Conservation (phyloP, 2,797 vertebrate genomes). For the Balearica regulorum region DNA sequence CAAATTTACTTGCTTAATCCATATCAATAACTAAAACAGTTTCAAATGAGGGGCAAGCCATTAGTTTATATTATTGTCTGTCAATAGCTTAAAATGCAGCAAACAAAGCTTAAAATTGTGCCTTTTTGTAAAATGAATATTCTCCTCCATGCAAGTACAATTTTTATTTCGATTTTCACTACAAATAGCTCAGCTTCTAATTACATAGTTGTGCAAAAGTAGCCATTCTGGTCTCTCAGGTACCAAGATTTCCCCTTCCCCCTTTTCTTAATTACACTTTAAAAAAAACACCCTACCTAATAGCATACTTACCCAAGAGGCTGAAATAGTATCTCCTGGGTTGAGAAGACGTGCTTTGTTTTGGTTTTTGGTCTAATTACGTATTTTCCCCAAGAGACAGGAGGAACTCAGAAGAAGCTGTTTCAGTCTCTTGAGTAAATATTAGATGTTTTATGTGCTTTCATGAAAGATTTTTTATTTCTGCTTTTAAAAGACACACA, state of each 20-base stretch:
- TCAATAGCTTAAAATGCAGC: not conserved
- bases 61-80: not conserved
- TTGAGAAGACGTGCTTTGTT: conserved; percentile 56
- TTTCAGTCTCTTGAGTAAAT: conserved; percentile 65
- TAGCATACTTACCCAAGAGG: conserved; percentile 57
- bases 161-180: conserved; percentile 34
- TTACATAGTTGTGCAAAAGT: conserved; percentile 47
- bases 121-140: not conserved
- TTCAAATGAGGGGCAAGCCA: conserved; percentile 25
- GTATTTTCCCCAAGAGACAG: conserved; percentile 51
- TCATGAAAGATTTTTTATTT: conserved; percentile 52
- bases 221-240: conserved; percentile 51
- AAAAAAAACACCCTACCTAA: conserved; percentile 55
- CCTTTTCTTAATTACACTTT: conserved; percentile 59
- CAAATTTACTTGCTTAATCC: not conserved
- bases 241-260: conserved; percentile 16
- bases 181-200: conserved; percentile 58
- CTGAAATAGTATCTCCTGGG: conserved; percentile 64
- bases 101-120: not conserved
- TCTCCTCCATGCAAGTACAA: not conserved
- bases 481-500: conserved; percentile 57
- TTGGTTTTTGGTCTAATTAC: conserved; percentile 75
- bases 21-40: conserved; percentile 49
- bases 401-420: conserved; percentile 67
- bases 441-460: conserved; percentile 60